Conservation (phyloP, 2,797 vertebrate species). For the Tarsius wallacei region DNA sequence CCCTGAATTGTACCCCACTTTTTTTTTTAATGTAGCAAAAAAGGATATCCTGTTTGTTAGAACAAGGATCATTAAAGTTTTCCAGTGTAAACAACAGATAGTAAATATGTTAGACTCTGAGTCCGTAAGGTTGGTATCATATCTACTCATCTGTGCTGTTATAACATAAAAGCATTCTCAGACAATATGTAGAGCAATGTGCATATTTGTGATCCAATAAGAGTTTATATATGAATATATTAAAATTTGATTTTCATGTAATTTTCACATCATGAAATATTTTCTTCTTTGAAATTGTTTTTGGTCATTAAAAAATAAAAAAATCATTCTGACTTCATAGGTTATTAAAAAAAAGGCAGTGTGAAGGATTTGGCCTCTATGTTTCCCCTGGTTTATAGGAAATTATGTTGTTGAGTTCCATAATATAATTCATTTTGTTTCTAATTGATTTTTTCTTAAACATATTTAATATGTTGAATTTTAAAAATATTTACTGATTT, state of each 20-base stretch:
- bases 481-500: not conserved
- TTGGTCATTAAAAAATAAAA: not conserved
- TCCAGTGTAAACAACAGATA: not conserved
- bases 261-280: not conserved
- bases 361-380: not conserved
- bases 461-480: not conserved
- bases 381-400: not conserved
- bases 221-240: not conserved
- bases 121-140: not conserved
- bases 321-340: not conserved
- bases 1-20: no score
- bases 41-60: not conserved
- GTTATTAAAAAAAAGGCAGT: not conserved
- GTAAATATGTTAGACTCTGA: not conserved
- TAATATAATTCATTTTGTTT: not conserved
- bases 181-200: not conserved
- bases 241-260: constrained; percentile 12
- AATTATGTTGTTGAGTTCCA: not conserved
- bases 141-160: not conserved
- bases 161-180: constrained; percentile 1
- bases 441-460: not conserved
- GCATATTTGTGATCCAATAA: not conserved
- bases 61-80: not conserved
- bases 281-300: not conserved
- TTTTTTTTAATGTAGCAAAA: no score